Evolutionary conservation across 2,113 vertebrate species (phyloP).

Genomic region (Daphoenositta chrysoptera): DNA sequence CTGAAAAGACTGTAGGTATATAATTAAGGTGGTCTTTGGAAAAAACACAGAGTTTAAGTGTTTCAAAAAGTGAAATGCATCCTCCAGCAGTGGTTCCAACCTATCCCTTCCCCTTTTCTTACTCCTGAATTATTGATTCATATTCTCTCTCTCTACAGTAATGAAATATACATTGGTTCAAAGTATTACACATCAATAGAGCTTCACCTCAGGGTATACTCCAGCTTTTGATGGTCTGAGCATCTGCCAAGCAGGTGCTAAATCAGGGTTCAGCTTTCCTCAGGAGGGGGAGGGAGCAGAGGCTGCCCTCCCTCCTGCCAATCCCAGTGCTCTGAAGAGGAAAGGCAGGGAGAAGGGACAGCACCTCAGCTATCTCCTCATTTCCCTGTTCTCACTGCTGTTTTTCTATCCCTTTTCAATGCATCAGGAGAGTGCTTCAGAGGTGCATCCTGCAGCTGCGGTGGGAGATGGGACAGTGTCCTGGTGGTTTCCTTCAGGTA

Average conservation of each 20-base stretch:
- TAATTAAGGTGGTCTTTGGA: background rate
- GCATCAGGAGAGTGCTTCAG: background rate
- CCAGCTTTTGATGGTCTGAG: background rate
- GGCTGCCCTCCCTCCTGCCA: background rate
- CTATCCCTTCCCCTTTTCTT: background rate
- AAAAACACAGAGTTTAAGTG: background rate
- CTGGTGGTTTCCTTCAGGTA: background rate
- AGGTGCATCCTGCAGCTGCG: background rate
- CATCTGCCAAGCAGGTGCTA: background rate
- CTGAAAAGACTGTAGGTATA: background rate
- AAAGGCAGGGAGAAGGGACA: background rate
- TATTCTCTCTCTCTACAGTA: background rate
- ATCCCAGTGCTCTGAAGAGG: background rate
- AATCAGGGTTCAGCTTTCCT: background rate
- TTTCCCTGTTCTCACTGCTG: background rate
- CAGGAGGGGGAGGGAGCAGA: fast-evolving
- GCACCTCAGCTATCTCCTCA: background rate
- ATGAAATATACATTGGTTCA: constrained; percentile 34
- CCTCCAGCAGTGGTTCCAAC: background rate
- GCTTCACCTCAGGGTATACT: background rate
- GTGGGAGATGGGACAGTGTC: background rate
- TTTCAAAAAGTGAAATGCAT: background rate
- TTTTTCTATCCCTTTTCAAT: background rate
- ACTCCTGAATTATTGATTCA: constrained; percentile 40
- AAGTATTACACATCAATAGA: constrained; percentile 2